These are phyloP conservation scores for Pteropus rufus DNA, from an alignment of 2,797 vertebrate genomes.

Conservation along the genomic window DNA sequence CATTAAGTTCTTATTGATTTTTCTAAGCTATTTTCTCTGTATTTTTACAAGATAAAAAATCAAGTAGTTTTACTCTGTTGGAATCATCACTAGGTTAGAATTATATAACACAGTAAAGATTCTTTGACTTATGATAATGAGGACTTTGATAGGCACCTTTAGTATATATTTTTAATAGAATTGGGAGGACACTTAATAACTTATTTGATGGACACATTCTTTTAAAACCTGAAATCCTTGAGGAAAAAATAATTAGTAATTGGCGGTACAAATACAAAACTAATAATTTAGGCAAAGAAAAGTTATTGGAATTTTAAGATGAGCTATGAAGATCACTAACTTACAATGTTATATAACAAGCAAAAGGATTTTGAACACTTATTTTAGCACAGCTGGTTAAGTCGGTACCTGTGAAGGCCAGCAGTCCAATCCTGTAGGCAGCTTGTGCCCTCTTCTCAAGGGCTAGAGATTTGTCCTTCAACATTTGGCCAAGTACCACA, in stretches of 20 bases:
- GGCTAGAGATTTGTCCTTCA: conserved; percentile 15
- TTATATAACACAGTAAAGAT: background rate
- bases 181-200: background rate
- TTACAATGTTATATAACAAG: background rate
- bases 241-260: conserved; percentile 15
- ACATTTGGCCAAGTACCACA: background rate
- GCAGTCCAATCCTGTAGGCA: conserved; percentile 53
- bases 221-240: background rate
- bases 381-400: background rate
- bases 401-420: conserved; percentile 63
- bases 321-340: background rate
- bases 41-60: background rate
- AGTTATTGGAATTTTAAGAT: background rate
- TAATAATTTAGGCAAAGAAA: background rate
- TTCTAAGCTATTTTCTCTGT: background rate
- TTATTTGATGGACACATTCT: background rate
- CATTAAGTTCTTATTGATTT: background rate
- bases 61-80: background rate
- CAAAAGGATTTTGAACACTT: background rate
- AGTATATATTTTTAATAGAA: background rate
- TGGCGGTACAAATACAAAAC: background rate
- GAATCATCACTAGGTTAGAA: background rate
- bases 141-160: background rate
- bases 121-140: background rate
- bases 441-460: conserved; percentile 52